Conservation (phyloP, 2,888 invertebrate genomes). For the Stictocephala bisonia region DNA sequence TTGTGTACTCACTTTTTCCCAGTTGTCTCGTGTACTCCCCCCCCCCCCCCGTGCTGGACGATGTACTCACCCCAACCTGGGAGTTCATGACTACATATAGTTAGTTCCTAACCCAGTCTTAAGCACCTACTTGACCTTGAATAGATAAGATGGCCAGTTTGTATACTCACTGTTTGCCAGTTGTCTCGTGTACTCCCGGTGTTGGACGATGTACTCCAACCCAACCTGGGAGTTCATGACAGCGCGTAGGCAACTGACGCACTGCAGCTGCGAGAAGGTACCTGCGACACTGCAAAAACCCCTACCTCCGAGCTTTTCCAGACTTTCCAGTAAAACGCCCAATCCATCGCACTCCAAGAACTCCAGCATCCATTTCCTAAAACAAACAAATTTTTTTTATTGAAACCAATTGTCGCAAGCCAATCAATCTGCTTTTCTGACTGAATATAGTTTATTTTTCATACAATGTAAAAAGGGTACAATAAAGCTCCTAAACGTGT, state of each 20-base stretch:
- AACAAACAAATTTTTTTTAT: no score
- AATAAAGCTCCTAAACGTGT: neutral
- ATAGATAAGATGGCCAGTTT: no score
- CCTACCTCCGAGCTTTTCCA: slow-evolving; percentile 62
- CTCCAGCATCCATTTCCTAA: slow-evolving; percentile 64
- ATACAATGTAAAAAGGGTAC: neutral
- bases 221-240: slow-evolving; percentile 65
- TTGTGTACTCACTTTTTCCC: no score
- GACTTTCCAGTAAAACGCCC: slow-evolving; percentile 64
- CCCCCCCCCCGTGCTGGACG: no score
- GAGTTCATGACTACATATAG: no score
- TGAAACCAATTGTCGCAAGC: neutral
- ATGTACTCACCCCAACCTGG: no score
- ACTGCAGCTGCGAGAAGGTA: slow-evolving; percentile 65
- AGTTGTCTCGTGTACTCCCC: no score
- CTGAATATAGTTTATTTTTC: neutral
- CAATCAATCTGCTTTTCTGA: neutral
- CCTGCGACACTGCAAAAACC: slow-evolving; percentile 62
- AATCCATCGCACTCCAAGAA: slow-evolving; percentile 65
- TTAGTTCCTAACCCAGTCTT: no score
- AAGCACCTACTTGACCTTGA: no score
- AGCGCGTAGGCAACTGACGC: slow-evolving; percentile 64
- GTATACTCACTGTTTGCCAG: slow-evolving; percentile 63
- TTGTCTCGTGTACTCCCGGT: slow-evolving; percentile 63
- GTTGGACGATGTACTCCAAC: slow-evolving; percentile 63